Conservation (phyloP, 2,113 vertebrate genomes). For the Pseudopodoces humilis region DNA sequence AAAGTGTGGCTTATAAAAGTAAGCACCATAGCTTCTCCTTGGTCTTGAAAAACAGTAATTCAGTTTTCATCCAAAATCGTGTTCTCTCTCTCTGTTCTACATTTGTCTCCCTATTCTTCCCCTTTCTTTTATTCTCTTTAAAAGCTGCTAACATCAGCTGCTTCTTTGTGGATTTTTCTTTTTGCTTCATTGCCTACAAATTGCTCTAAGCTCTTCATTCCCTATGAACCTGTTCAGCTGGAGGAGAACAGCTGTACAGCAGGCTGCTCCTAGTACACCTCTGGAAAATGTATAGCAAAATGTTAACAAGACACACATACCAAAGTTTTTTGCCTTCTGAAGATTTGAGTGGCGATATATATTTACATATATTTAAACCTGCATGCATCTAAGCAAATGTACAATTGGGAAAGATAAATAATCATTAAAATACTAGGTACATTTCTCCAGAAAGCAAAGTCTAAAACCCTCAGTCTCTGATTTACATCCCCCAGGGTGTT, state of each 20-base stretch:
- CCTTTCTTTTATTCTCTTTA: slow-evolving; percentile 44
- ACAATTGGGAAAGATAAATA: slow-evolving; percentile 4
- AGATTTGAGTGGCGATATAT: not conserved
- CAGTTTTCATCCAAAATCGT: slow-evolving; percentile 12
- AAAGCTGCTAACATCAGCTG: slow-evolving; percentile 73
- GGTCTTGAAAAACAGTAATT: slow-evolving; percentile 46
- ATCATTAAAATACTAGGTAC: slow-evolving; percentile 45
- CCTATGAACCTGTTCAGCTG: slow-evolving; percentile 65
- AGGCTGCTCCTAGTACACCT: slow-evolving; percentile 49
- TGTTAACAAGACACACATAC: slow-evolving; percentile 33
- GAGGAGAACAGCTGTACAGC: slow-evolving; percentile 67
- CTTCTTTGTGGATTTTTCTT: slow-evolving; percentile 71
- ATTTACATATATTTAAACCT: not conserved
- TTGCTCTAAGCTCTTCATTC: slow-evolving; percentile 74
- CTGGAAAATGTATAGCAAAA: slow-evolving; percentile 34
- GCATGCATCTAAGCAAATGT: not conserved
- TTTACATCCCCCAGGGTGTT: slow-evolving; percentile 22
- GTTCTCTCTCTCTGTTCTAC: slow-evolving; percentile 33
- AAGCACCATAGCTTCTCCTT: slow-evolving; percentile 2
- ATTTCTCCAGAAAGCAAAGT: slow-evolving; percentile 32
- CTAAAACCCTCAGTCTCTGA: slow-evolving; percentile 20
- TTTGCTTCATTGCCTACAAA: slow-evolving; percentile 74
- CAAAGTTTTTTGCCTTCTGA: slow-evolving; percentile 1
- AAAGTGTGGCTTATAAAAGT: slow-evolving; percentile 15
- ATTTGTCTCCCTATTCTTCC: not conserved